Base-by-base conservation (phyloP, 2,888 invertebrate genomes). In the Phyto melanocephala region DNA sequence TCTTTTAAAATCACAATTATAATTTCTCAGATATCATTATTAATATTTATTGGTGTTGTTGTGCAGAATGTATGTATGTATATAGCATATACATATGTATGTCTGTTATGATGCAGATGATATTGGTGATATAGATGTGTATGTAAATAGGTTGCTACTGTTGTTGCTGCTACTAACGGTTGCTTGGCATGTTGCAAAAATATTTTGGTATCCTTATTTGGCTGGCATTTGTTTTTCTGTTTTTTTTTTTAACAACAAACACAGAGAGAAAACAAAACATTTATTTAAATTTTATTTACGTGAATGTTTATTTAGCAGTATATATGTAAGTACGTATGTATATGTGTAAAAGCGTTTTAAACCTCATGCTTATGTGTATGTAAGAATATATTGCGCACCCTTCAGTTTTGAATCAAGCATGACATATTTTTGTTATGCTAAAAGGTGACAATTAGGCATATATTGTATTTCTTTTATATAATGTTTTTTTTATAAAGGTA, bases 261-360 rank as follows among this genome's bases (percentile, higher is more conserved):
- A 28, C 52, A 47, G 40, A 70, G 17, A 45, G 28, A 70, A 70
- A 76, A 70, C 40, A 68, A 22, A 76, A 76, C 50, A 77, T 60
- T 68, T 78, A 78, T 78, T 78, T 63, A 78, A 78, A 78, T 78
- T 78, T 78, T 78, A 71, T 78, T 71, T 78, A 70, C 54, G 50
- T 37, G 20, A 52, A 60, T 77, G 24, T 45, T 60, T 35, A 22
- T 52, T 15, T 24, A 42, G 45, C 1, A n/a, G 33, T 35, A 13
- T 24, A 10, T 0, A 11, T 60, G 1, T 52, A 24, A 47, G 15
- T 58, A n/a, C 5, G 40, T 37, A 10, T 24, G 71, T 2, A 37
- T 50, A 50, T 67, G 65, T 60, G 68, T 71, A 71, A 71, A 78
- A 78, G 47, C 47, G 70, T 63, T 70, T 78, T 71, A 78, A 78